A percentile compares a stretch with the other conserved stretches of the same genome.
Evolutionary conservation across 92 coral and sea anemone genomes (phyloP).

Genomic region (Actinostola sp.): DNA sequence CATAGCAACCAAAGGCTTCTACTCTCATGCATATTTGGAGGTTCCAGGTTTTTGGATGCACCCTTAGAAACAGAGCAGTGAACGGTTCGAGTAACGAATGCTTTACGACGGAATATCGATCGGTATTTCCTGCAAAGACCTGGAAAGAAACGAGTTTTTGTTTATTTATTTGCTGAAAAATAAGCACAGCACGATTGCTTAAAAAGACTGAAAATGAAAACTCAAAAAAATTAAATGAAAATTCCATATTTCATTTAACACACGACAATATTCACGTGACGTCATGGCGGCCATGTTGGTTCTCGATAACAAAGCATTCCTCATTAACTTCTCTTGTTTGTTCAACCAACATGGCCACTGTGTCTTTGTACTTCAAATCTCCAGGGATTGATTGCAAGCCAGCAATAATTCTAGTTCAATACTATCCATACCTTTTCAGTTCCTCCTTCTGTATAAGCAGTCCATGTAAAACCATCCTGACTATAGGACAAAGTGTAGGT

Average conservation of each 20-base stretch:
- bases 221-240: too few relatives aligned
- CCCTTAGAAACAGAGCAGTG: constrained; percentile 36
- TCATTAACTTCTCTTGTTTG: too few relatives aligned
- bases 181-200: too few relatives aligned
- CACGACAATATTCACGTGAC: too few relatives aligned
- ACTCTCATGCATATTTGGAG: constrained; percentile 59
- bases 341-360: too few relatives aligned
- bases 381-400: too few relatives aligned
- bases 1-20: constrained; percentile 25
- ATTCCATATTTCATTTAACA: too few relatives aligned
- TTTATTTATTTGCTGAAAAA: background rate
- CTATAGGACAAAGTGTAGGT: constrained; percentile 58
- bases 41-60: constrained; percentile 58
- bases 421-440: constrained; percentile 32
- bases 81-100: constrained; percentile 41
- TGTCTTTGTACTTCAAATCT: too few relatives aligned
- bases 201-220: too few relatives aligned
- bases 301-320: too few relatives aligned
- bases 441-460: constrained; percentile 32
- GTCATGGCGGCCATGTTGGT: too few relatives aligned
- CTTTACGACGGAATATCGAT: constrained; percentile 43
- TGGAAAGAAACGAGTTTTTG: background rate
- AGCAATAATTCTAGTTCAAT: too few relatives aligned
- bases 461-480: constrained; percentile 58
- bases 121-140: constrained; percentile 48